Base-by-base conservation (phyloP, 2,888 invertebrate species). In the Lamellibrachia satsuma region DNA sequence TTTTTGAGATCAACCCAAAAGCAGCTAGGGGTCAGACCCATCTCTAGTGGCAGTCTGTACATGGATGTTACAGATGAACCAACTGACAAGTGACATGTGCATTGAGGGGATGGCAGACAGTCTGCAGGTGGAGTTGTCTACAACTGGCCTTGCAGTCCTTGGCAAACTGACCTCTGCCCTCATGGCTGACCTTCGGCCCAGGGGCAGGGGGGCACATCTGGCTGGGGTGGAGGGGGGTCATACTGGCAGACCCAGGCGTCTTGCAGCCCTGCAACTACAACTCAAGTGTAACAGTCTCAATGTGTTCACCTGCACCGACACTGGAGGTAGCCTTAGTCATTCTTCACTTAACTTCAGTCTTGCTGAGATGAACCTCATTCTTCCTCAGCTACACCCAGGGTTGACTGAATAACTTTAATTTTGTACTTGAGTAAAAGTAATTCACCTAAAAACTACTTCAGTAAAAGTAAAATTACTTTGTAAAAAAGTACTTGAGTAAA, bases 71-170 rank as follows among this genome's bases (percentile, higher is more conserved):
- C 94, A 96, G 96, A 93, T 95, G 22, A 94, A 95, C 92, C 95
- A 96, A 55, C 93, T 95, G 1, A 95, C 95, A 7, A 92, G 94
- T 3, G 95, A 95, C 90, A 90, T 95, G 90, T 94, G 94, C 27
- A 39, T 95, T 27, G 95, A 95, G 75, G 95, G 94, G 0, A 95
- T 95, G 95, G 93, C 95, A 90, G 95, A 95, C 94, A 95, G 96
- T 93, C 92, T 96, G 6, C 96, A 96, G 92, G 22, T 95, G 27
- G 96, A 96, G 93, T 95, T 95, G 95, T 96, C 96, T 4, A 94
- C 95, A 3, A 94, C 93, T 55, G 94, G 95, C 0, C 93, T 95
- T 52, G 93, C 93, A 91, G 93, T 95, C n/a, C 92, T 95, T 22
- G 93, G 94, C 8, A 94, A 95, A 27, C 93, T 96, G 90, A 92